Percentiles rank a stretch among this genome's conserved stretches.
These are phyloP conservation scores for Pheucticus melanocephalus DNA, from an alignment of 2,113 vertebrate genomes.

Conservation along the genomic window DNA sequence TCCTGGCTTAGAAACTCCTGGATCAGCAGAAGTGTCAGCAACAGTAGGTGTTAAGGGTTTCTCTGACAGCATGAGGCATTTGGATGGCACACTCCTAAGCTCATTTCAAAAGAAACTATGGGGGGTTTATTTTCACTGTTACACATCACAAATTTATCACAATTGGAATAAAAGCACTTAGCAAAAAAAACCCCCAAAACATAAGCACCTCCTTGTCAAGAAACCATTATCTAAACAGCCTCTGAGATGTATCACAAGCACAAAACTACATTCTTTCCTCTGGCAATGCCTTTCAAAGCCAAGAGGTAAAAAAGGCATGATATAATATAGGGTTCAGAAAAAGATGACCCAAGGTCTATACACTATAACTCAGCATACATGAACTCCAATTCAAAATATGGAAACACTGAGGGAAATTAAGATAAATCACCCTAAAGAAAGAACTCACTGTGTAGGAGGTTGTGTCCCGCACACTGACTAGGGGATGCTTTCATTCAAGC, in stretches of 20 bases:
- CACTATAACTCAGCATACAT: neutral
- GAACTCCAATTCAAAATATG: neutral
- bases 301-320: constrained; percentile 11
- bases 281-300: constrained; percentile 9
- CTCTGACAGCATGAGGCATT: constrained; percentile 19
- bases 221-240: constrained; percentile 32
- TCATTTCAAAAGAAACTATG: neutral
- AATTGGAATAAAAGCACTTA: constrained; percentile 39
- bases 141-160: constrained; percentile 2
- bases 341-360: neutral
- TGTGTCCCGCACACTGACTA: neutral
- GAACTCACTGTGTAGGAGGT: neutral
- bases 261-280: neutral
- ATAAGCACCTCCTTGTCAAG: constrained; percentile 12
- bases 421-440: constrained; percentile 27
- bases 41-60: constrained; percentile 3
- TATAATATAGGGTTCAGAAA: constrained; percentile 4
- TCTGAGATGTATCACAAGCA: neutral
- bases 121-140: neutral
- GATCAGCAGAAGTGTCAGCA: constrained; percentile 12
- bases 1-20: constrained; percentile 16
- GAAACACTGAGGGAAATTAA: constrained; percentile 17
- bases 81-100: neutral
- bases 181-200: neutral
- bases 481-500: constrained; percentile 31